Base-by-base conservation (phyloP, 2,113 vertebrate genomes). In the Vulpes ferrilata region DNA sequence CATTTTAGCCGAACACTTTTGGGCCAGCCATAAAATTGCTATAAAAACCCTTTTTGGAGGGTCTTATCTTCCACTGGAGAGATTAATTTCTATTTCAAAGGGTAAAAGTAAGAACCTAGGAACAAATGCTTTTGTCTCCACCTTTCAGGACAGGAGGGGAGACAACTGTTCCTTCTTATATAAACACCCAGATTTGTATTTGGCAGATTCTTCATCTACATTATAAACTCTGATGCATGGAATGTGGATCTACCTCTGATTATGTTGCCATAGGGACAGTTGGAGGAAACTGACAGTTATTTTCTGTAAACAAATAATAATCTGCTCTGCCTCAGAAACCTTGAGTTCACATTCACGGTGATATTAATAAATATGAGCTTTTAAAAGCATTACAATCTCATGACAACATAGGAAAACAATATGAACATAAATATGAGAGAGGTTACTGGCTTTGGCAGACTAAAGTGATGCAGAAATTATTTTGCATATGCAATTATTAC, bases 241-340 rank as follows among this genome's bases (percentile, higher is more conserved):
- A 23, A 15, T 22, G 60, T 57, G 27, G 65, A n/a, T 80, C n/a
- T 73, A 57, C 16, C 19, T 85, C 48, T 82, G 22, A 13, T 11
- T 13, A 16, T 6, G 3, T 62, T 4, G 5, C 13, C 5, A 4
- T 38, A 86, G 2, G 32, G 76, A 90, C 60, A 90, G 60, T 3
- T 55, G 12, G 35, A 23, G 35, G 22, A 6, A 83, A 82, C 55
- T 65, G 38, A 53, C 35, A 51, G 27, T 32, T 87, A 73, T 90
- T 89, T 94, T 48, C 80, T 79, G 5, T 81, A 74, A 90, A 48
- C 80, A 86, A 90, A 76, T 57, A 90, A 64, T 73, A 95, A 79
- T 85, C 53, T 48, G 6, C 27, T 60, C 88, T 96, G 83, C 59
- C 74, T 71, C 51, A 43, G 55, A 85, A 93, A 60, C 48, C 51